Evolutionary conservation across 37 sponge, comb jelly and placozoan species (phyloP), one percentile per base, ranked within the genome.

Genomic region (Amphimedon queenslandica): DNA sequence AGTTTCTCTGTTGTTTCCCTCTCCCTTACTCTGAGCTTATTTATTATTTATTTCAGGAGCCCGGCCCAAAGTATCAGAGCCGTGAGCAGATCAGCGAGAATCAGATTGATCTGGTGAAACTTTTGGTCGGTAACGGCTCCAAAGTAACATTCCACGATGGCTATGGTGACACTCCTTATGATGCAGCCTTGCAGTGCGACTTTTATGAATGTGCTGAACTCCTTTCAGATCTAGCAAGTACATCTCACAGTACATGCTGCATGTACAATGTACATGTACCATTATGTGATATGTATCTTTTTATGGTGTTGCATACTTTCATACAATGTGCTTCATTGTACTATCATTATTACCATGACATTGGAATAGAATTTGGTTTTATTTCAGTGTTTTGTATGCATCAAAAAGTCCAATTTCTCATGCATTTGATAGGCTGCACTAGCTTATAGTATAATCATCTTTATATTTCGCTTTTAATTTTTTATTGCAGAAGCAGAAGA

Each of bases 101-200:
- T 51, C 78, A 77, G 37, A 37, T 61, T 37, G 82, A 80, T 28
- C 63, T 91, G 27, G 82, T 86, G 37, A 55, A 66, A 10, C 70
- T 86, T 13, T 70, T 91, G 34, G 67, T 78, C 16, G 71, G 66
- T 16, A 60, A 63, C 1, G 87, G 83, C 4, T 83, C 79, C 1
- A 64, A 63, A 42, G 43, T 81, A 51, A 76, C 34, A 20, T 42
- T 37, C 25, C 56, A 4, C 11, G 82, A 87, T 61, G 47, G 39
- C 10, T 23, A 65, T 42, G 87, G 87, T 60, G 30, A 36, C 57
- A 58, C 76, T 61, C 70, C 83, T n/a, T 32, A 58, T 20, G 85
- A 84, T 32, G 57, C 77, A 78, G 85, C 85, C 37, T 37, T 64
- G 67, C 56, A 84, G 55, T 57, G 57, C 38, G 78, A 84, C 53